Percentiles rank a stretch among this genome's conserved stretches.
phyloP scores from a whole-genome alignment of 2,113 vertebrate species.

The Hirundichthys speculiger region DNA sequence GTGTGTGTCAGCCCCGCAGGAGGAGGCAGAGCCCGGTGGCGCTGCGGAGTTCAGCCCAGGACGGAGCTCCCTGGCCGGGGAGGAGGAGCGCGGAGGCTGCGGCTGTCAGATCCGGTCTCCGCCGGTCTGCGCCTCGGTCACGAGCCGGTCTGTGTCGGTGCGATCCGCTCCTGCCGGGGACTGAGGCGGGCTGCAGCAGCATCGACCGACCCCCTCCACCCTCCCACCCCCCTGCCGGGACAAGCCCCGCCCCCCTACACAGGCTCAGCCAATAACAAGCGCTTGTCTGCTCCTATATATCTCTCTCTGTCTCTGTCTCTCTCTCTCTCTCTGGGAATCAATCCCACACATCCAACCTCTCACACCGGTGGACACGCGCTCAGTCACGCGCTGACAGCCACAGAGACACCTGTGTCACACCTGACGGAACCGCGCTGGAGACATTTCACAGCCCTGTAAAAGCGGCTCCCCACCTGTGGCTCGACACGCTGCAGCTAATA shows the following conservation, averaged over 20 bases:
- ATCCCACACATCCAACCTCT: slow-evolving; percentile 3
- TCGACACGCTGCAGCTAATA: neutral
- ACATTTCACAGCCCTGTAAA: slow-evolving; percentile 12
- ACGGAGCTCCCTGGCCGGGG: slow-evolving; percentile 8
- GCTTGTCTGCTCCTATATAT: too few relatives aligned
- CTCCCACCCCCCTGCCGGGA: neutral
- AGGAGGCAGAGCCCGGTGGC: neutral
- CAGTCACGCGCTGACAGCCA: neutral
- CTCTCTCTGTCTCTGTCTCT: too few relatives aligned
- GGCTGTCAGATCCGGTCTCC: slow-evolving; percentile 12
- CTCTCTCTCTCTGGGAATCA: slow-evolving; percentile 11
- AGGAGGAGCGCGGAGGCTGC: neutral
- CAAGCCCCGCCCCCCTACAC: too few relatives aligned
- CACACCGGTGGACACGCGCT: neutral
- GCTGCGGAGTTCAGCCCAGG: neutral
- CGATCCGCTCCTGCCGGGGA: slow-evolving; percentile 25
- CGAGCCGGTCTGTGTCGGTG: neutral
- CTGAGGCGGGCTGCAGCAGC: slow-evolving; percentile 21
- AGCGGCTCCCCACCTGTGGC: slow-evolving; percentile 7
- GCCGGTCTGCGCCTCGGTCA: neutral
- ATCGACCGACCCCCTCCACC: too few relatives aligned
- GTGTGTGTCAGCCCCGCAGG: neutral
- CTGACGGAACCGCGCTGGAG: slow-evolving; percentile 15
- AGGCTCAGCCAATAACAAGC: too few relatives aligned
- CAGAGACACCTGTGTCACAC: slow-evolving; percentile 15